Conservation (phyloP, 2,113 vertebrate species). For the Seriola aureovittata region DNA sequence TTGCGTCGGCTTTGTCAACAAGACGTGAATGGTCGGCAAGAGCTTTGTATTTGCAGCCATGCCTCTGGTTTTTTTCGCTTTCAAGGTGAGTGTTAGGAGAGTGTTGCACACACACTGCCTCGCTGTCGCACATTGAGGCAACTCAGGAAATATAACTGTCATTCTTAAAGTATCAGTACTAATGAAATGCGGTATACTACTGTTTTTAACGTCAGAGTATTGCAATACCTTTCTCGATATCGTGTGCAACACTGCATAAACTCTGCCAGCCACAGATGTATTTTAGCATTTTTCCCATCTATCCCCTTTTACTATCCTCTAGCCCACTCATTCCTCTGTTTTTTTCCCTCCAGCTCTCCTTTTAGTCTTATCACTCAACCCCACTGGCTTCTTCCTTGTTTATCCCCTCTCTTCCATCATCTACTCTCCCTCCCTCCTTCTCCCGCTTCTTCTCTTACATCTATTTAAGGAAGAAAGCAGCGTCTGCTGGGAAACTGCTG, state of each 20-base stretch:
- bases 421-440: not conserved
- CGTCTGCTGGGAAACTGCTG: conserved; percentile 63
- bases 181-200: too few relatives aligned
- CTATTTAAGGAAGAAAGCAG: conserved; percentile 71
- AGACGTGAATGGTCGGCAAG: too few relatives aligned
- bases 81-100: too few relatives aligned
- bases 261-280: not conserved
- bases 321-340: conserved; percentile 8
- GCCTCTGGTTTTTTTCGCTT: too few relatives aligned
- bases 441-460: conserved; percentile 50
- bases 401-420: conserved; percentile 30
- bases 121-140: too few relatives aligned
- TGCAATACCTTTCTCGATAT: too few relatives aligned
- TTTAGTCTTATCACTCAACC: conserved; percentile 9
- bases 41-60: too few relatives aligned
- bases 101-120: too few relatives aligned
- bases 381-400: conserved; percentile 28
- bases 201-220: too few relatives aligned
- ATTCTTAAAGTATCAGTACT: too few relatives aligned
- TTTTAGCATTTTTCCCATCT: not conserved
- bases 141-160: too few relatives aligned
- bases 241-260: not conserved
- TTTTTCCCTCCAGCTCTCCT: not conserved
- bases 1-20: too few relatives aligned
- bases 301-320: not conserved